phyloP scores from a whole-genome alignment of 2,113 vertebrate species.

The Lanius ludovicianus region DNA sequence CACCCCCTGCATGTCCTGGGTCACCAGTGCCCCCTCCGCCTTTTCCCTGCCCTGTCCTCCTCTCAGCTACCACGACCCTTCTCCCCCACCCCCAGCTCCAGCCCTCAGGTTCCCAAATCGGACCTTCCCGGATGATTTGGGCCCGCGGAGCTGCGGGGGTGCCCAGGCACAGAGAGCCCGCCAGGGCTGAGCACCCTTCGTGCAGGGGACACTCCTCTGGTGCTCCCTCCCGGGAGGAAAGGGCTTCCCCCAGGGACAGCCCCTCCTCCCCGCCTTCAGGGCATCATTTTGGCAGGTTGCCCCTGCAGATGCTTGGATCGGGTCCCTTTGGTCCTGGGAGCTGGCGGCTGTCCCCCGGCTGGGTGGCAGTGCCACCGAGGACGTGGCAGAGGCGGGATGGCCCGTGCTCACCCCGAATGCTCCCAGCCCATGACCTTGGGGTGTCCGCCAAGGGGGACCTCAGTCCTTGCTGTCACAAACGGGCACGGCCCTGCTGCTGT shows the following conservation, averaged over 20 bases:
- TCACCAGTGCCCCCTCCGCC: background rate
- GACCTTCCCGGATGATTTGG: background rate
- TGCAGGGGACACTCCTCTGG: background rate
- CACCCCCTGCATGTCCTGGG: background rate
- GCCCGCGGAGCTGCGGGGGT: background rate
- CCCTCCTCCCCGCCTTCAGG: background rate
- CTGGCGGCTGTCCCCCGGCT: slow-evolving; percentile 19
- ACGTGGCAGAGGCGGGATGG: background rate
- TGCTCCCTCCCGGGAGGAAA: background rate
- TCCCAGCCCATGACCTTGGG: background rate
- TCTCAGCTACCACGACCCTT: background rate
- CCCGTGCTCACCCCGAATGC: background rate
- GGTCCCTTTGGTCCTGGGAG: background rate
- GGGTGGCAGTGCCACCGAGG: background rate
- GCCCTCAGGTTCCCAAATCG: background rate
- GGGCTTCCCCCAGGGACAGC: slow-evolving; percentile 21
- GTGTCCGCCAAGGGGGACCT: background rate
- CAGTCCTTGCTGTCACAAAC: accelerated
- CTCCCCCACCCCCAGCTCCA: background rate
- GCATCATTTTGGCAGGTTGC: background rate
- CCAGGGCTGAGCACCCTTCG: accelerated
- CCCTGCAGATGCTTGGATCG: slow-evolving; percentile 7
- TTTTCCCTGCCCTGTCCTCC: too few relatives aligned
- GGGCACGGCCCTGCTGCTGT: background rate
- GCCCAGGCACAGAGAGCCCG: background rate